A percentile compares a stretch with the other conserved stretches of the same genome.
Conservation (phyloP, 2,888 invertebrate species). For the Lochmaea capreae region DNA sequence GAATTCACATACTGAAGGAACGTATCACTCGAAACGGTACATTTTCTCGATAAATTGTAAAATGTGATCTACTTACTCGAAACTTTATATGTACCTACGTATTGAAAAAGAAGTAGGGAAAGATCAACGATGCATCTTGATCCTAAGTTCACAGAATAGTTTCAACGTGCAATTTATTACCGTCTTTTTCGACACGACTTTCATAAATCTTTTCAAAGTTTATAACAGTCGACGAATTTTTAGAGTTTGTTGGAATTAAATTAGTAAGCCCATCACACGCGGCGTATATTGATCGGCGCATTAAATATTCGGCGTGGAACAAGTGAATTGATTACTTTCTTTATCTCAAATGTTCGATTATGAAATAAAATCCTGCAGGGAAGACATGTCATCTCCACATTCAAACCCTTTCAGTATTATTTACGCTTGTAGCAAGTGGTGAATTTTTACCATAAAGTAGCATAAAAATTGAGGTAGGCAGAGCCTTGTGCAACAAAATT, state of each 20-base stretch:
- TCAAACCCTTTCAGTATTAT: too few species aligned
- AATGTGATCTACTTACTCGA: constrained; percentile 2
- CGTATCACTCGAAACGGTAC: background rate
- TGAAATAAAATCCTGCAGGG: too few species aligned
- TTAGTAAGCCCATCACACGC: too few species aligned
- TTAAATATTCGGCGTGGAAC: too few species aligned
- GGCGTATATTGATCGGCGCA: too few species aligned
- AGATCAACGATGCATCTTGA: background rate
- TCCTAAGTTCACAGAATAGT: background rate
- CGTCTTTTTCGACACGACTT: background rate
- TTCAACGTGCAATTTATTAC: background rate
- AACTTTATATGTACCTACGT: background rate
- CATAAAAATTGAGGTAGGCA: too few species aligned
- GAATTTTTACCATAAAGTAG: too few species aligned
- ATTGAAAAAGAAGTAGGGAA: constrained; percentile 1
- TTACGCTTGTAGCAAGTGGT: too few species aligned
- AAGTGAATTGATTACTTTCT: too few species aligned
- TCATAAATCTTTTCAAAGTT: background rate
- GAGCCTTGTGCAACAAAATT: too few species aligned
- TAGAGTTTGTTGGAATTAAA: background rate
- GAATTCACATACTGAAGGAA: background rate
- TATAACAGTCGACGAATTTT: background rate
- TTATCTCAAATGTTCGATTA: too few species aligned
- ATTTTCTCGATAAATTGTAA: background rate
- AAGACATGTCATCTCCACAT: too few species aligned